Base-by-base conservation (phyloP, 1,140 invertebrate genomes). In the Bombyx mandarina region DNA sequence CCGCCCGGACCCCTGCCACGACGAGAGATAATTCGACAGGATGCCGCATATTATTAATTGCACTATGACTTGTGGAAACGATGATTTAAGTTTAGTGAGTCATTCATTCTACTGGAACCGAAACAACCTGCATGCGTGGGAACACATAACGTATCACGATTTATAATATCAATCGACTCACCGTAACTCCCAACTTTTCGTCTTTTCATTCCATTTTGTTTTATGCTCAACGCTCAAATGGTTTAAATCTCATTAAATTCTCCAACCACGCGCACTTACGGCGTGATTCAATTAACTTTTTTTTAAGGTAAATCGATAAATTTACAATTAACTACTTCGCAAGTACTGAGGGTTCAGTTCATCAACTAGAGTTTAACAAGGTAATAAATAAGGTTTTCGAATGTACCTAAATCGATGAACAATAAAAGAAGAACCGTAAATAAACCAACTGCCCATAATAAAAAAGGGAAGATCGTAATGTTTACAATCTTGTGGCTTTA, bases 31-130 rank as follows among this genome's bases (percentile, higher is more conserved):
- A 86, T 86, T 86, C 83, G 83, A 86, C 83, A 86, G 83, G 83
- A 86, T 86, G 83, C 83, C 81, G 80, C 82, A 84, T 84, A 86
- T 86, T 86, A 86, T 86, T 86, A 86, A 84, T 86, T 86, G 83
- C 83, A 86, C 83, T 86, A 86, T 86, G 83, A 84, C 83, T 86
- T 86, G 83, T 86, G 77, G 81, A 86, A 86, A 86, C 79, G 74
- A 74, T 82, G 75, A 72, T 84, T 75, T 51, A 75, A 81, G 78
- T 82, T 83, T 82, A 82, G 81, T 86, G 83, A 86, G 81, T 86
- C 83, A 86, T 86, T 84, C 79, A 82, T 82, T 82, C 79, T 77
- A 75, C 66, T 65, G 67, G 76, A 66, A 63, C 69, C 70, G 71
- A 69, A 69, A 67, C 58, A 63, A 64, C 66, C 66, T 66, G 65